A percentile compares a stretch with the other conserved stretches of the same genome.
Conservation (phyloP, 2,113 vertebrate genomes). For the Lanius ludovicianus region DNA sequence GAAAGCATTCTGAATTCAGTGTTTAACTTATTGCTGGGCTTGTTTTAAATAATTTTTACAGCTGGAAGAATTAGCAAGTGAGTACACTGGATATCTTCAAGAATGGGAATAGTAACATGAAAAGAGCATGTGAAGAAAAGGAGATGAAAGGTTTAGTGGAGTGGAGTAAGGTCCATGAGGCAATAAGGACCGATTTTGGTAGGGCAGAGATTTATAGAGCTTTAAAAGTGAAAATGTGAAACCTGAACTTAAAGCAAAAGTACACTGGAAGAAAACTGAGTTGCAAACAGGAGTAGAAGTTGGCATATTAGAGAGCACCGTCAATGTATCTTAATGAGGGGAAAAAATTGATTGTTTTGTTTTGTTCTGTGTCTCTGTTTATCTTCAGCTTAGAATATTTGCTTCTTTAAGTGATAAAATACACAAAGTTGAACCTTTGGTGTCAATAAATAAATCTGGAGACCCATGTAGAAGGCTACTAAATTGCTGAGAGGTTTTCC, state of each 20-base stretch:
- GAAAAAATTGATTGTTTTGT: background rate
- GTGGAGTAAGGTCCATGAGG: background rate
- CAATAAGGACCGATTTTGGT: background rate
- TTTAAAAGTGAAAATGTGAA: background rate
- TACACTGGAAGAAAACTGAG: background rate
- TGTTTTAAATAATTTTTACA: background rate
- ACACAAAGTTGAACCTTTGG: background rate
- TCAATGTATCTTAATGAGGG: background rate
- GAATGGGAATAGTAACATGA: background rate
- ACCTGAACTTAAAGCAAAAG: background rate
- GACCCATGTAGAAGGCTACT: background rate
- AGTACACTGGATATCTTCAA: background rate
- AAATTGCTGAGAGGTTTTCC: background rate
- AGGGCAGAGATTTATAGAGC: background rate
- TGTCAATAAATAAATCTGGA: background rate
- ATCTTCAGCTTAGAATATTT: background rate
- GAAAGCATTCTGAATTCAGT: background rate
- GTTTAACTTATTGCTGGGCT: background rate
- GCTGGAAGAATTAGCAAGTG: background rate
- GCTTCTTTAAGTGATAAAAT: background rate
- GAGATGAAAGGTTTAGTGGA: background rate
- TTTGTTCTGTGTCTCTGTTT: background rate
- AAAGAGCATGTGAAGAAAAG: background rate
- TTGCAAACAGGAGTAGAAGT: background rate
- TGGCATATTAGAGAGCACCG: background rate